A percentile compares a stretch with the other conserved stretches of the same genome.
Evolutionary conservation across 1,140 invertebrate genomes (phyloP).

Genomic region (Megalopta genalis): DNA sequence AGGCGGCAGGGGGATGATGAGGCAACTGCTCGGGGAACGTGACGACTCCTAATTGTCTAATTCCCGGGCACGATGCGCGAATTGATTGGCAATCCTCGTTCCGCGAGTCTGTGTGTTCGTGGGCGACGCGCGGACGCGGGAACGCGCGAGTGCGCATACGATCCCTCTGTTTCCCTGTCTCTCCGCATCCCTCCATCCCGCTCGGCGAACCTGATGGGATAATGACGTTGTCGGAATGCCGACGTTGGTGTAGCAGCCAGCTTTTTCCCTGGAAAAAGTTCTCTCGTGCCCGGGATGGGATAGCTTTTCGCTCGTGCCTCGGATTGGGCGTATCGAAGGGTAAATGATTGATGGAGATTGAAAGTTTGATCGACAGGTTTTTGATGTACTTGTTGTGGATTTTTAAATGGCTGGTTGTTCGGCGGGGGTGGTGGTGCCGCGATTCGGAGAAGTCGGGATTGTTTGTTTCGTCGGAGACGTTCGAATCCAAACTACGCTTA

Average conservation of each 20-base stretch:
- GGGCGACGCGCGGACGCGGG: constrained; percentile 16
- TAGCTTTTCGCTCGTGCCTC: neutral
- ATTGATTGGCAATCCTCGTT: constrained; percentile 76
- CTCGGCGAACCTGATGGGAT: neutral
- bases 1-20: constrained; percentile 38
- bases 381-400: constrained; percentile 16
- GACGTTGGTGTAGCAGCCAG: neutral
- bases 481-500: too few relatives aligned
- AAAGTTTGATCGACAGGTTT: constrained; percentile 36
- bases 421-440: neutral
- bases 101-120: constrained; percentile 5
- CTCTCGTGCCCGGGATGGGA: neutral
- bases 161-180: neutral
- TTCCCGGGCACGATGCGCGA: constrained; percentile 76
- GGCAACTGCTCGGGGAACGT: constrained; percentile 72
- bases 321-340: neutral
- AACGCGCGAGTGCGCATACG: constrained; percentile 5
- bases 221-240: constrained; percentile 13
- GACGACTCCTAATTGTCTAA: constrained; percentile 81
- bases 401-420: constrained; percentile 3
- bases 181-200: neutral
- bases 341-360: constrained; percentile 41
- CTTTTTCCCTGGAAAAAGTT: neutral
- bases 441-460: too few relatives aligned
- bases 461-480: too few relatives aligned